These are phyloP conservation scores for Neotoxoptera formosana DNA, from an alignment of 1,140 invertebrate species.

Conservation along the genomic window DNA sequence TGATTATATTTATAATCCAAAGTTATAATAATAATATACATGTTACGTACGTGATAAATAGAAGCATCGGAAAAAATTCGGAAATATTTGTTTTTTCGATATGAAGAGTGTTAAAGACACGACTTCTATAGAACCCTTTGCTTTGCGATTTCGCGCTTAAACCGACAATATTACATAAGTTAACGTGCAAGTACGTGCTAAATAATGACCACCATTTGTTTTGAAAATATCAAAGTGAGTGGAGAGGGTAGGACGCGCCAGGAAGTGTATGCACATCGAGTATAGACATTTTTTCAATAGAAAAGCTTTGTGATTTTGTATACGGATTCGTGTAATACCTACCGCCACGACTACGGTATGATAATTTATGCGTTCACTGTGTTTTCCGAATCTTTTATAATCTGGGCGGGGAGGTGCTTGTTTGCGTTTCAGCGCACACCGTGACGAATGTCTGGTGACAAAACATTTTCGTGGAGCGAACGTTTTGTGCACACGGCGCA, in stretches of 20 bases:
- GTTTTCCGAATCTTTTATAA: background rate
- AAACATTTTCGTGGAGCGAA: background rate
- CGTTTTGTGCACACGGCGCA: background rate
- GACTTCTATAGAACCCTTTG: no score
- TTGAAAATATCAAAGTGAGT: background rate
- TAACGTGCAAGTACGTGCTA: background rate
- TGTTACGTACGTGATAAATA: background rate
- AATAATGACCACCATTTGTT: background rate
- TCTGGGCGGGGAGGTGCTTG: background rate
- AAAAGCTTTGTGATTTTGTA: background rate
- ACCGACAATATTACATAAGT: background rate
- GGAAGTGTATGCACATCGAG: background rate
- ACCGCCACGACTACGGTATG: background rate
- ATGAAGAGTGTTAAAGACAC: background rate
- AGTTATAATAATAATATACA: background rate
- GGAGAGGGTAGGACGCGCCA: rapidly evolving
- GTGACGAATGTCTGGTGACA: background rate
- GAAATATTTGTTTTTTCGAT: background rate
- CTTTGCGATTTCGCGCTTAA: background rate
- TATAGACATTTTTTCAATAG: background rate
- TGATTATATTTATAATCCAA: background rate
- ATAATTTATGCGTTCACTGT: background rate
- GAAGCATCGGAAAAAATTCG: background rate
- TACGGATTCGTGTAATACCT: background rate
- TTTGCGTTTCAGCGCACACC: background rate